Percentiles rank a stretch among this genome's conserved stretches.
phyloP scores from a whole-genome alignment of 2,888 invertebrate species.

The Corythucha ciliata region DNA sequence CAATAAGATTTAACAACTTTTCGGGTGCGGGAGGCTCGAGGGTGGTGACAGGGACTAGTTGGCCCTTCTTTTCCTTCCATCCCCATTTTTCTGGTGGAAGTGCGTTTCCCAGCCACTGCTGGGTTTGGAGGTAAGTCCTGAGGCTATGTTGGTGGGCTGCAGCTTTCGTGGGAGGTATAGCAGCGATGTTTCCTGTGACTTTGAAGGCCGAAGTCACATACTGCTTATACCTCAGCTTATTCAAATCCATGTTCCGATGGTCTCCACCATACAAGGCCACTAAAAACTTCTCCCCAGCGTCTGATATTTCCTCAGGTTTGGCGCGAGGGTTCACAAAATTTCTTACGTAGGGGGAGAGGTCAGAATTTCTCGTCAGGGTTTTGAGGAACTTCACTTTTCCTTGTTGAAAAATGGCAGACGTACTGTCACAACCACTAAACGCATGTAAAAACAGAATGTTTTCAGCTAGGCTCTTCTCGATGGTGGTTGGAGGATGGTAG shows the following conservation, averaged over 20 bases:
- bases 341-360: not conserved
- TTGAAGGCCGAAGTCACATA: conserved; percentile 1
- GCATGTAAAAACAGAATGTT: not conserved
- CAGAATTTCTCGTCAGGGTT: not conserved
- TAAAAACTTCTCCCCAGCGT: too few relatives aligned
- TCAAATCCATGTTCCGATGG: too few relatives aligned
- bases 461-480: not conserved
- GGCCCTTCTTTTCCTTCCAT: not conserved
- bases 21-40: not conserved
- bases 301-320: too few relatives aligned
- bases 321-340: not conserved
- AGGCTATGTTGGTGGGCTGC: not conserved
- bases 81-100: not conserved
- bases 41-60: not conserved
- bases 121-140: too few relatives aligned
- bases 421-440: not conserved
- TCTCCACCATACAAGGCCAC: too few relatives aligned
- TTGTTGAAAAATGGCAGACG: not conserved
- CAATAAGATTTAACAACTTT: not conserved
- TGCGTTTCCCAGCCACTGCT: conserved; percentile 1
- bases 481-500: too few relatives aligned
- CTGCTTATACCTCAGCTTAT: conserved; percentile 4
- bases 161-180: conserved; percentile 7
- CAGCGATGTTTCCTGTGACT: not conserved
- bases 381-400: not conserved